Base-by-base conservation (phyloP, 1,140 invertebrate species). In the Drosophila ananassae region DNA sequence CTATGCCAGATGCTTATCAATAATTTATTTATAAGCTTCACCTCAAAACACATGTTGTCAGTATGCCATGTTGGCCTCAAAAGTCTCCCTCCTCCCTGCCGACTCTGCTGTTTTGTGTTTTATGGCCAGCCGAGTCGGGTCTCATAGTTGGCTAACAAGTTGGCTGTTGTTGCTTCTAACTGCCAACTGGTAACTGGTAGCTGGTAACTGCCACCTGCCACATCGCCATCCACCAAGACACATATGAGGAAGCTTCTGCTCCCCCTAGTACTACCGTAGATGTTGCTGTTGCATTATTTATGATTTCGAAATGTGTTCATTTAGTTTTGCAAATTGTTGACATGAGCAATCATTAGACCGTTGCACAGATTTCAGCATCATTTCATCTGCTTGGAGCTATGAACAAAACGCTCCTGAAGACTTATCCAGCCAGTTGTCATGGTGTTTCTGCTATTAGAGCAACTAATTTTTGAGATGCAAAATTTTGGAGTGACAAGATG, bases 11-110 rank as follows among this genome's bases (percentile, higher is more conserved):
- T 89, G 83, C 83, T 89, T 89, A 89, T 89, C 83, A 89, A 89
- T 89, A 89, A 89, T 89, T 89, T 89, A 89, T 89, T 89, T 89
- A 89, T 89, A 89, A 89, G 83, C 83, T 72, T 89, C 83, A 89
- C 83, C 83, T 89, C 79, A 83, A 79, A 89, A 89, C 83, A 89
- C 79, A 89, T 89, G 83, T 89, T 89, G 83, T 77, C 82, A 89
- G 82, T 78, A 72, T 82, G 81, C 64, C 77, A 83, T 64, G 72
- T 83, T 74, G 48, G 48, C 73, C 28, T 47, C 72, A 60, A 8
- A 37, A 53, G 54, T 22, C 54, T 41, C 30, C 10, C 25, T 28
- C 10, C 25, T 28, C 24, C 28, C 51, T 48, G 17, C 53, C 34
- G 17, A 17, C 37, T 9, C 41, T 58, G 48, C 30, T 39, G 21